Conservation (phyloP, 2,888 invertebrate species). For the Alitta virens region DNA sequence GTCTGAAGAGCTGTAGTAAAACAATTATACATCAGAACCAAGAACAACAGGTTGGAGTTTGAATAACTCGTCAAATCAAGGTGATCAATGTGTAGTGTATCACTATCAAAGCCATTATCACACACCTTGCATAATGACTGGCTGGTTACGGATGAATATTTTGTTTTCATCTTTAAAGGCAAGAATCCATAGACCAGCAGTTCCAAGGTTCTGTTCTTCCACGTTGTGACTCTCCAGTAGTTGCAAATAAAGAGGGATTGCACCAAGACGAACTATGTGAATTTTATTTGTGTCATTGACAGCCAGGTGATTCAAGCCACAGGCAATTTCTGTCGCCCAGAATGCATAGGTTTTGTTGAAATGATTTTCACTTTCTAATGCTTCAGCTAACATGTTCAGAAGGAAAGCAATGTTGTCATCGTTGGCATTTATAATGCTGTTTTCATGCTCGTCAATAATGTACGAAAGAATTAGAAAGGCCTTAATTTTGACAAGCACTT, state of each 20-base stretch:
- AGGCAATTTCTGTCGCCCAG: conserved; percentile 42
- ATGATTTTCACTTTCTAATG: conserved; percentile 40
- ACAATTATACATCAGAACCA: too few relatives aligned
- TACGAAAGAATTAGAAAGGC: conserved; percentile 47
- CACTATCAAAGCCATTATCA: too few relatives aligned
- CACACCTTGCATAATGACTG: conserved; percentile 42
- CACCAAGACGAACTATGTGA: conserved; percentile 24
- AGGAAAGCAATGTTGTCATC: conserved; percentile 44
- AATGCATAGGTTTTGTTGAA: conserved; percentile 47
- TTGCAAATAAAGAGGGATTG: conserved; percentile 26
- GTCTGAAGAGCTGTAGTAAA: conserved; percentile 30
- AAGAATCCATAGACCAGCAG: conserved; percentile 47
- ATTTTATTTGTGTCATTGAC: conserved; percentile 31
- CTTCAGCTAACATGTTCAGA: conserved; percentile 41
- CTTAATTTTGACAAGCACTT: conserved; percentile 43
- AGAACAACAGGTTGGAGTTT: too few relatives aligned
- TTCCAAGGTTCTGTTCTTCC: conserved; percentile 39
- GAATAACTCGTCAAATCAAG: too few relatives aligned
- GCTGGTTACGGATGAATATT: conserved; percentile 33
- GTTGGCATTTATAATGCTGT: conserved; percentile 40
- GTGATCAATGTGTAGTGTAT: too few relatives aligned
- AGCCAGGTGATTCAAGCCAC: conserved; percentile 36
- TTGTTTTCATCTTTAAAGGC: conserved; percentile 46
- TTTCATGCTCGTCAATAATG: conserved; percentile 46
- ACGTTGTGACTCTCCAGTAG: conserved; percentile 26